A percentile compares a stretch with the other conserved stretches of the same genome.
phyloP scores from a whole-genome alignment of 2,888 invertebrate species.

The Ashinkailepas kermadecensis region DNA sequence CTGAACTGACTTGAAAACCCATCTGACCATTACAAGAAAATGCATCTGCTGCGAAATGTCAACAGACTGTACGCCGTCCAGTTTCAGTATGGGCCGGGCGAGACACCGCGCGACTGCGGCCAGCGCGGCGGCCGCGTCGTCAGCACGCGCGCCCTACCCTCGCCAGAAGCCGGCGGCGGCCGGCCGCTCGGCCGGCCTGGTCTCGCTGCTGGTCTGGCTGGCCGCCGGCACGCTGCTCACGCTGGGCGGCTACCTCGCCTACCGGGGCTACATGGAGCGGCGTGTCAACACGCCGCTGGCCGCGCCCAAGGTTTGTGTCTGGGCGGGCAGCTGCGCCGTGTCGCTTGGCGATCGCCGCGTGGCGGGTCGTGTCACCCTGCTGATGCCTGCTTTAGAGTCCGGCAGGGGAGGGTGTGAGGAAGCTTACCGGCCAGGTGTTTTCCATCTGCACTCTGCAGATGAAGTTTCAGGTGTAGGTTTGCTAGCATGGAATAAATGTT shows the following conservation, averaged over 20 bases:
- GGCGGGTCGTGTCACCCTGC: too few relatives aligned
- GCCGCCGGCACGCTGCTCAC: conserved; percentile 48
- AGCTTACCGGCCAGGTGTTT: neutral
- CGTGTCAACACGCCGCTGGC: conserved; percentile 78
- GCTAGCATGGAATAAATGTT: neutral
- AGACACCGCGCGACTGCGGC: neutral
- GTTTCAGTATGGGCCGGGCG: neutral
- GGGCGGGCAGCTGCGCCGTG: neutral
- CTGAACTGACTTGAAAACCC: too few relatives aligned
- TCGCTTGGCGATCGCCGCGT: too few relatives aligned
- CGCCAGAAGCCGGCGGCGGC: neutral
- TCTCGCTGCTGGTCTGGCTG: conserved; percentile 22
- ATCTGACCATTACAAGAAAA: neutral
- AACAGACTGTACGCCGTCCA: neutral
- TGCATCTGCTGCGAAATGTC: neutral
- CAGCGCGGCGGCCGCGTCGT: neutral
- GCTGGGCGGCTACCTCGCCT: conserved; percentile 62
- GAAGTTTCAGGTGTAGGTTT: neutral
- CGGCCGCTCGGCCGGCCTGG: neutral
- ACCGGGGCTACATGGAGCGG: conserved; percentile 76
- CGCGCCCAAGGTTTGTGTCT: conserved; percentile 56
- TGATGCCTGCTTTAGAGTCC: neutral
- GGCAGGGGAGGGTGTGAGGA: neutral
- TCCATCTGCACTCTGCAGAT: too few relatives aligned
- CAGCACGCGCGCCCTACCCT: neutral